These are phyloP conservation scores for Vipera ursinii DNA, from an alignment of 2,797 vertebrate genomes.

Conservation along the genomic window DNA sequence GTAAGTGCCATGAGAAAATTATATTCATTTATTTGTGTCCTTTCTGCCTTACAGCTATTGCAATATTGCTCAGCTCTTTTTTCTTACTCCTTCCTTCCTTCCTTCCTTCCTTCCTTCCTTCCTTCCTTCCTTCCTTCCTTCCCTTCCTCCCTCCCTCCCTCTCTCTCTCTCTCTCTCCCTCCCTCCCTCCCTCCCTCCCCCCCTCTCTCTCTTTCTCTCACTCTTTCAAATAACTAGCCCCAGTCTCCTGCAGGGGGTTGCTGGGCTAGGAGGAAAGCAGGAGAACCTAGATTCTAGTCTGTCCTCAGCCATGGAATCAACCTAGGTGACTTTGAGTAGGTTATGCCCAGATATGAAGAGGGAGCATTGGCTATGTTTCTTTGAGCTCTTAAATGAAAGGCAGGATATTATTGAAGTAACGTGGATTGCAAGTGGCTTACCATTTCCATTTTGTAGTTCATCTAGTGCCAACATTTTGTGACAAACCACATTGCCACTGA, in stretches of 20 bases:
- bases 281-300: background rate
- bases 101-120: no score
- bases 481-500: background rate
- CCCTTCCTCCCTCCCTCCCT: no score
- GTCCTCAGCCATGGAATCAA: background rate
- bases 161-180: accelerated
- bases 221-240: background rate
- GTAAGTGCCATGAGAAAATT: background rate
- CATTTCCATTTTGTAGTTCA: background rate
- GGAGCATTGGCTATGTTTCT: background rate
- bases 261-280: background rate
- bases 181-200: accelerated
- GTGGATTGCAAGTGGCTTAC: background rate
- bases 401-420: background rate
- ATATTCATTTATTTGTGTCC: background rate
- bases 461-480: background rate
- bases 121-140: no score
- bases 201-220: no score
- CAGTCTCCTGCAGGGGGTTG: background rate
- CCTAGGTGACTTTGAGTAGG: background rate
- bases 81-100: background rate
- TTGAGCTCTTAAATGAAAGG: background rate
- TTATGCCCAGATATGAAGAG: background rate
- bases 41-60: background rate
- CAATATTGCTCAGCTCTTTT: background rate